Conservation (phyloP, 2,888 invertebrate species). For the Drosophila monieri region DNA sequence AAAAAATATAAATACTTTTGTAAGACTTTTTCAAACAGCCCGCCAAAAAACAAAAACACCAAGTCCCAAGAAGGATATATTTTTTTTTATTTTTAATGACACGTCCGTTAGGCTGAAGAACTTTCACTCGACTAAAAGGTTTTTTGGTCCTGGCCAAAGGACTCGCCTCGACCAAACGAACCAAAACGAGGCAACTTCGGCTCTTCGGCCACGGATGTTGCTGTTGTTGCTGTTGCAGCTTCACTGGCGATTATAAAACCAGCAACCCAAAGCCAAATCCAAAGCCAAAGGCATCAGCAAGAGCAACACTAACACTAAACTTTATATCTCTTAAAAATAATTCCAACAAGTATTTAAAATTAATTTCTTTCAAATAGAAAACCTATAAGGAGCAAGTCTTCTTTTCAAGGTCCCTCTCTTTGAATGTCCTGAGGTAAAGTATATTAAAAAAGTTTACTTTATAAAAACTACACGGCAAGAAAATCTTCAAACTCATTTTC, state of each 20-base stretch:
- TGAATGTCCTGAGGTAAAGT: too few species aligned
- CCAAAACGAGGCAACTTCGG: slow-evolving; percentile 31
- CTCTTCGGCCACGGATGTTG: neutral
- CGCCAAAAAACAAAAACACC: too few species aligned
- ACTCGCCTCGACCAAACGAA: slow-evolving; percentile 26
- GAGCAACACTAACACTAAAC: slow-evolving; percentile 28
- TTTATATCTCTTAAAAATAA: slow-evolving; percentile 2
- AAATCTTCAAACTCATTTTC: neutral
- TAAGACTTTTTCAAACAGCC: neutral
- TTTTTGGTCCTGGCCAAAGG: slow-evolving; percentile 24
- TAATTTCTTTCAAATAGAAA: neutral
- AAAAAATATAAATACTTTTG: slow-evolving; percentile 10
- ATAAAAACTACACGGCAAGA: neutral
- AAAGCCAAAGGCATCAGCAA: slow-evolving; percentile 8
- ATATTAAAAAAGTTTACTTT: neutral
- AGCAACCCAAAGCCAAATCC: neutral
- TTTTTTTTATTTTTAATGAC: neutral
- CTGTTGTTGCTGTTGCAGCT: slow-evolving; percentile 12
- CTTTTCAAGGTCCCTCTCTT: too few species aligned
- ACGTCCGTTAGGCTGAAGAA: slow-evolving; percentile 56
- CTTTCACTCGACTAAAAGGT: slow-evolving; percentile 58
- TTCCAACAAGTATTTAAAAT: too few species aligned
- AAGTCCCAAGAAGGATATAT: too few species aligned
- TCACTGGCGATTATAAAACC: slow-evolving; percentile 55
- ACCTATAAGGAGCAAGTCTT: neutral